Conservation (phyloP, 2,797 vertebrate genomes). For the Centroberyx gerrardi region DNA sequence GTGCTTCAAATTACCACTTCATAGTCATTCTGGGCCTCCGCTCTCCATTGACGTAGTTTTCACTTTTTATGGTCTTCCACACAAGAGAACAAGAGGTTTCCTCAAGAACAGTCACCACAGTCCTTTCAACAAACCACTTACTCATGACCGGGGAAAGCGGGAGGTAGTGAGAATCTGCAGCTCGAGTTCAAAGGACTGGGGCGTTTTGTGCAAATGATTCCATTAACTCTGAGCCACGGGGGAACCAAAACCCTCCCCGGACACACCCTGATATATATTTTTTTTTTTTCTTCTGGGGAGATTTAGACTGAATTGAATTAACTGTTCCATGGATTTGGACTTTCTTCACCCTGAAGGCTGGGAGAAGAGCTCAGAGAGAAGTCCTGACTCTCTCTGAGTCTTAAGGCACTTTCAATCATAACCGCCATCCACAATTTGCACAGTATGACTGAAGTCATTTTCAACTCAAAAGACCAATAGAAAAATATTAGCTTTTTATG, state of each 20-base stretch:
- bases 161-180: slow-evolving; percentile 19
- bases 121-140: slow-evolving; percentile 30
- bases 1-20: neutral
- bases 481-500: slow-evolving; percentile 37
- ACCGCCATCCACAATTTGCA: slow-evolving; percentile 52
- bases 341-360: slow-evolving; percentile 41
- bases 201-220: slow-evolving; percentile 54
- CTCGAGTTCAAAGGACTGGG: slow-evolving; percentile 43
- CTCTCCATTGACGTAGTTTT: no score
- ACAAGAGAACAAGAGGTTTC: slow-evolving; percentile 10
- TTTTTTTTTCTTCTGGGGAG: slow-evolving; percentile 31
- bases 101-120: slow-evolving; percentile 5
- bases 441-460: slow-evolving; percentile 41
- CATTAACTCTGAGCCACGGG: slow-evolving; percentile 58
- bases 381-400: slow-evolving; percentile 60
- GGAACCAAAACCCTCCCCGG: slow-evolving; percentile 36
- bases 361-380: slow-evolving; percentile 51
- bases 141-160: slow-evolving; percentile 10
- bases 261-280: slow-evolving; percentile 23
- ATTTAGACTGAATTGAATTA: slow-evolving; percentile 67
- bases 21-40: neutral
- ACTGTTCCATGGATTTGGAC: slow-evolving; percentile 56
- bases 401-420: slow-evolving; percentile 67
- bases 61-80: neutral
- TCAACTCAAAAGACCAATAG: slow-evolving; percentile 48